Evolutionary conservation across 2,113 vertebrate species (phyloP).

Genomic region (Pterocles orientalis): DNA sequence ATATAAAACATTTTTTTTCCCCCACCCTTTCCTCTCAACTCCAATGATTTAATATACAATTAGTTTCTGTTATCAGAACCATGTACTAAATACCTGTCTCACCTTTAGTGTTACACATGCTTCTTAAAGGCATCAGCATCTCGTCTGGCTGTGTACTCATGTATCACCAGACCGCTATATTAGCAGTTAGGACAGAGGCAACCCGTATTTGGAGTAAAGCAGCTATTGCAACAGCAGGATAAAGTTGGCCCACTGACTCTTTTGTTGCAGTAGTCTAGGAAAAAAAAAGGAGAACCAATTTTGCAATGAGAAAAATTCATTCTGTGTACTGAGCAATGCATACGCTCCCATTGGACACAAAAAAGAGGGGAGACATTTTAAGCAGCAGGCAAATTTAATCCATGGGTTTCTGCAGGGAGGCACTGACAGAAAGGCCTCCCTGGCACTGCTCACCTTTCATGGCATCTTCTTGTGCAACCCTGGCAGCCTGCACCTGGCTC

Average conservation of each 20-base stretch:
- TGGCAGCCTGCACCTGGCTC: not conserved
- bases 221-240: not conserved
- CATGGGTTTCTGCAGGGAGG: not conserved
- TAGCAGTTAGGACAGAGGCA: not conserved
- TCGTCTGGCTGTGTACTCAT: not conserved
- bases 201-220: not conserved
- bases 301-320: not conserved
- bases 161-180: not conserved
- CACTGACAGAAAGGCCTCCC: not conserved
- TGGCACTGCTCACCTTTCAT: not conserved
- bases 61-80: not conserved
- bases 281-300: not conserved
- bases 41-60: too few species aligned
- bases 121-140: not conserved
- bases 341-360: accelerated
- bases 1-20: not conserved
- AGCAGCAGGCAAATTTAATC: not conserved
- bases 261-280: not conserved
- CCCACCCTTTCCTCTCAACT: not conserved
- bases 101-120: not conserved
- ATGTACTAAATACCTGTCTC: not conserved
- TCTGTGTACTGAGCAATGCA: not conserved
- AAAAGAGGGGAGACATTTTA: not conserved
- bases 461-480: not conserved
- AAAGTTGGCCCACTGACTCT: not conserved